Percentiles rank a stretch among this genome's conserved stretches.
Evolutionary conservation across 2,797 vertebrate species (phyloP).

Genomic region (Hozukius guyotensis): DNA sequence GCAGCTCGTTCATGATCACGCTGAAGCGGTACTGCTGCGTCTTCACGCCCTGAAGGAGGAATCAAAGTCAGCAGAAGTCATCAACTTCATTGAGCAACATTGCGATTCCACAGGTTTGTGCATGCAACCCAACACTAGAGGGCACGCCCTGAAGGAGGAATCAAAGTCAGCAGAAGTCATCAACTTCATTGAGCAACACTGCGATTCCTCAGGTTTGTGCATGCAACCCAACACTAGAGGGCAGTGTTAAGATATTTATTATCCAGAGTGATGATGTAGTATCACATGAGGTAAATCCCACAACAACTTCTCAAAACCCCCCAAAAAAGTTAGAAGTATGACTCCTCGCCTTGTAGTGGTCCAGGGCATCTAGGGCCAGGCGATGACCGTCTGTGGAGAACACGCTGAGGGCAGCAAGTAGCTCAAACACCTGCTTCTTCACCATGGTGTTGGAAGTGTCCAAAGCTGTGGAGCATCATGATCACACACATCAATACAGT

Average conservation of each 20-base stretch:
- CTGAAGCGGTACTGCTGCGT: conserved; percentile 97
- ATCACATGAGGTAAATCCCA: neutral
- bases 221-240: conserved; percentile 41
- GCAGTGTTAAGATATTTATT: neutral
- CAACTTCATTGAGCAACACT: neutral
- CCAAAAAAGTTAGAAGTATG: neutral
- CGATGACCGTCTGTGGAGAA: conserved; percentile 91
- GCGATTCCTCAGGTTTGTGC: neutral
- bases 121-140: neutral
- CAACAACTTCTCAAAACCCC: neutral
- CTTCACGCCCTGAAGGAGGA: conserved; percentile 85
- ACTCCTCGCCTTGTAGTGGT: conserved; percentile 94
- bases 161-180: neutral
- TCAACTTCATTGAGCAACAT: neutral
- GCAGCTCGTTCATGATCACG: conserved; percentile 93
- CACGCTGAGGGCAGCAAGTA: conserved; percentile 95
- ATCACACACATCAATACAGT: conserved; percentile 17
- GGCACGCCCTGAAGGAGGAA: conserved; percentile 81
- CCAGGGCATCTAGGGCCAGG: conserved; percentile 92
- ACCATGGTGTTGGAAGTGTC: conserved; percentile 98
- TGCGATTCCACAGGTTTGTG: neutral
- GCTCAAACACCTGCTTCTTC: conserved; percentile 98
- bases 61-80: neutral
- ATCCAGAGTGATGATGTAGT: neutral
- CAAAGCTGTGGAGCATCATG: conserved; percentile 83